phyloP scores from a whole-genome alignment of 2,797 vertebrate species.

The Manis crassicaudata region DNA sequence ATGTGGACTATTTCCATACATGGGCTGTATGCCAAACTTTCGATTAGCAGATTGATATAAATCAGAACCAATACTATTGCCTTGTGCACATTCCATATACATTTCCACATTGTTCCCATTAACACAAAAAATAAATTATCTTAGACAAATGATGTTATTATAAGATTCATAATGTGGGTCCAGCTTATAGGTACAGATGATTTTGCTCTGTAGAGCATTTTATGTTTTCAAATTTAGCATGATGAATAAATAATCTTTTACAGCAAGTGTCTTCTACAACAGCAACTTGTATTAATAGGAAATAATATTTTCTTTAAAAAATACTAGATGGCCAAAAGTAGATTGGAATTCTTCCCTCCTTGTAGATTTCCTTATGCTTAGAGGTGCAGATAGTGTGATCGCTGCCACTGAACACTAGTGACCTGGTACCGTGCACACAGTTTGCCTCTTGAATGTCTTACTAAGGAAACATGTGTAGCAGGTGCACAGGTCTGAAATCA shows the following conservation, averaged over 20 bases:
- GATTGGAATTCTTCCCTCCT: neutral
- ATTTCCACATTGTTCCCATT: neutral
- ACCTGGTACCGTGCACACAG: neutral
- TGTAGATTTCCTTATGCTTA: neutral
- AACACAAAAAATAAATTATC: neutral
- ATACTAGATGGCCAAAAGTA: neutral
- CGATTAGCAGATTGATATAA: neutral
- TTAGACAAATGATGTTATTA: neutral
- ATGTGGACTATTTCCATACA: neutral
- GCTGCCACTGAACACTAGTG: neutral
- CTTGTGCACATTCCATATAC: neutral
- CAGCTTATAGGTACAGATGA: neutral
- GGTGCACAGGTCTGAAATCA: neutral
- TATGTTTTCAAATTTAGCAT: neutral
- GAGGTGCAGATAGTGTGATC: neutral
- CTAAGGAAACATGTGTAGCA: neutral
- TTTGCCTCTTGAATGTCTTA: neutral
- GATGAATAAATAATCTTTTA: neutral
- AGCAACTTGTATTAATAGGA: neutral
- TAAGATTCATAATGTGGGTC: neutral
- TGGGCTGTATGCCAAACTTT: neutral
- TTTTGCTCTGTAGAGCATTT: neutral
- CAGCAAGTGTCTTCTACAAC: neutral
- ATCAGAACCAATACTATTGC: neutral
- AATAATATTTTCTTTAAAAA: slow-evolving; percentile 13